Conservation (phyloP, 1,140 invertebrate species). For the Grapholita molesta region DNA sequence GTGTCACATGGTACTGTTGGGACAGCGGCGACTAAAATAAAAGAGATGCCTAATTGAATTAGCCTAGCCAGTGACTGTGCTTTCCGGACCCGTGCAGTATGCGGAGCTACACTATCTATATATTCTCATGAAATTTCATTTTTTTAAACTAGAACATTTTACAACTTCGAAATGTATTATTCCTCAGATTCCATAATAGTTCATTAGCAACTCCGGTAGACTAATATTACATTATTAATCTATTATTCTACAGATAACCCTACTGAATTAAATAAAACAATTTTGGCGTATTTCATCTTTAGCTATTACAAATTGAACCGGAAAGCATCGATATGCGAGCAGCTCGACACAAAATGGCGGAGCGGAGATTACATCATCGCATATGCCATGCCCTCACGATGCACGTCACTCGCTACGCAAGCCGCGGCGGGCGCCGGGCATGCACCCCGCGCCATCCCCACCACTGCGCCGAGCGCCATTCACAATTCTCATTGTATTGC, state of each 20-base stretch:
- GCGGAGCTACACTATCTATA: too few relatives aligned
- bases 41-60: not conserved
- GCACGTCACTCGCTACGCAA: conserved; percentile 18
- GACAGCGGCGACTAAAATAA: not conserved
- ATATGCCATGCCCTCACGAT: conserved; percentile 29
- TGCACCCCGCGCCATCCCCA: conserved; percentile 21
- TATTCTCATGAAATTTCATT: too few relatives aligned
- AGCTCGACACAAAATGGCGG: conserved; percentile 63
- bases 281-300: not conserved
- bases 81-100: not conserved
- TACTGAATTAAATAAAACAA: not conserved
- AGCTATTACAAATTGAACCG: not conserved
- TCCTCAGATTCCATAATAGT: too few relatives aligned
- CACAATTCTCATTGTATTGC: conserved; percentile 38
- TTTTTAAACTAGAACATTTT: too few relatives aligned
- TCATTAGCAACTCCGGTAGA: too few relatives aligned
- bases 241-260: too few relatives aligned
- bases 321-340: conserved; percentile 12
- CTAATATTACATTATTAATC: too few relatives aligned
- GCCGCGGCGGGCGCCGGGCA: conserved; percentile 12
- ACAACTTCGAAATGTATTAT: too few relatives aligned
- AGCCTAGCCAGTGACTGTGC: not conserved
- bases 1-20: not conserved
- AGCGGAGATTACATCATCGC: conserved; percentile 60
- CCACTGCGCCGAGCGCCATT: conserved; percentile 44